Evolutionary conservation across 2,888 invertebrate species (phyloP), one percentile per base, ranked within the genome.

Genomic region (Protula sp.): DNA sequence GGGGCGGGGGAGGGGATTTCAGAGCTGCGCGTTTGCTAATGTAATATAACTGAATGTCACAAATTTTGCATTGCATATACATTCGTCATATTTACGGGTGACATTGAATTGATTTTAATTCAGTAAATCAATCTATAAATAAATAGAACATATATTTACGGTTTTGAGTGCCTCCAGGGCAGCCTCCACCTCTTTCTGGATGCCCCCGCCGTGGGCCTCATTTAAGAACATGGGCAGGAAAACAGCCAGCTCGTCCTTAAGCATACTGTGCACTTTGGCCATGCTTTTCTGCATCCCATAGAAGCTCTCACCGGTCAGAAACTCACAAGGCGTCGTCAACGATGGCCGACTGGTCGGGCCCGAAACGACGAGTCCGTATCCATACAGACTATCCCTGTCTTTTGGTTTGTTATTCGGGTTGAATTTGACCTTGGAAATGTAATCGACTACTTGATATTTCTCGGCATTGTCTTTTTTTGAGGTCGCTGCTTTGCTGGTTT

Each of bases 241-340:
- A 51, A 67, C 70, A 38, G 68, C 65, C 2, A 75, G 65, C 26
- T 74, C 71, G 27, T 74, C 75, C 55, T 74, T 74, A 61, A 75
- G 59, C 2, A 74, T 71, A 59, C 73, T 74, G 54, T 75, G 72
- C 3, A 73, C 73, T 9, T 63, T 64, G 1, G 71, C 72, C 14
- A 71, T 59, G 1, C 72, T 70, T 30, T 65, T 68, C 54, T 72
- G 63, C 74, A 75, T 75, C 28, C 70, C 64, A 24, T 64, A 69
- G 59, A 68, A 75, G 1, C 73, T 72, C 19, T 67, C 70, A 1
- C 66, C 66, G 3, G 66, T 69, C 9, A 75, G 59, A 55, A 72
- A 74, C 60, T 75, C 75, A 58, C 75, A 75, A 0, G 75, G 74
- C 1, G 73, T 69, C 2, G 74, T 74, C 24, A 75, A 58, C 2